Conservation (phyloP, 2,797 vertebrate species). For the Meda fulgida region DNA sequence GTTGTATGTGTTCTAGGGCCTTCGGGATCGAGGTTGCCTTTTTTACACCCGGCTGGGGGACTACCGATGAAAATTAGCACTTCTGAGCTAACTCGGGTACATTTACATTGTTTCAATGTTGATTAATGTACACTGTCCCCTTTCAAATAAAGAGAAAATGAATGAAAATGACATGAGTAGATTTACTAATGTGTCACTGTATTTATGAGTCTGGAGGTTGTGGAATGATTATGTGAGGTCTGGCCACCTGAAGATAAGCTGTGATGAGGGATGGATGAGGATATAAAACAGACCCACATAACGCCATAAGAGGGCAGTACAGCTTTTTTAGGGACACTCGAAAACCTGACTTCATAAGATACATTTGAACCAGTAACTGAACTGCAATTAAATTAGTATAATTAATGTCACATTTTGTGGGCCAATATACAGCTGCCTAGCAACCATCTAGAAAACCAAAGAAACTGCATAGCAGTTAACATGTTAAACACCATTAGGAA, state of each 20-base stretch:
- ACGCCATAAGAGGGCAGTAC: not conserved
- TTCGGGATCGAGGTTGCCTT: not conserved
- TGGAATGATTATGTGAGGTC: conserved; percentile 7
- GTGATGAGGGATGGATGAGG: not conserved
- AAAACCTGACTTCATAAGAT: not conserved
- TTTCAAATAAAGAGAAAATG: too few species aligned
- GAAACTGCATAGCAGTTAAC: not conserved
- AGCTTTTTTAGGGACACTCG: not conserved
- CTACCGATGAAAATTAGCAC: too few species aligned
- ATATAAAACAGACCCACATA: not conserved
- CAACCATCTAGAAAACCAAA: not conserved
- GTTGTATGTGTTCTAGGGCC: not conserved
- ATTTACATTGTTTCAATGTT: too few species aligned
- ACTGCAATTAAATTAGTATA: not conserved
- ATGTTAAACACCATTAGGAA: not conserved
- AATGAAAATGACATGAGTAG: too few species aligned
- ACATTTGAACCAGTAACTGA: not conserved
- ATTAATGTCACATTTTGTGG: not conserved
- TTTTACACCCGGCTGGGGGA: too few species aligned
- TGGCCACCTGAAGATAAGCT: conserved; percentile 13
- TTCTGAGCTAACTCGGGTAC: too few species aligned
- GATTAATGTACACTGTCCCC: too few species aligned
- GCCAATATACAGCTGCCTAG: not conserved
- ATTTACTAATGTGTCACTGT: conserved; percentile 12
- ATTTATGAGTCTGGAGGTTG: conserved; percentile 14